Conservation (phyloP, 2,797 vertebrate genomes). For the Pteronotus mesoamericanus region DNA sequence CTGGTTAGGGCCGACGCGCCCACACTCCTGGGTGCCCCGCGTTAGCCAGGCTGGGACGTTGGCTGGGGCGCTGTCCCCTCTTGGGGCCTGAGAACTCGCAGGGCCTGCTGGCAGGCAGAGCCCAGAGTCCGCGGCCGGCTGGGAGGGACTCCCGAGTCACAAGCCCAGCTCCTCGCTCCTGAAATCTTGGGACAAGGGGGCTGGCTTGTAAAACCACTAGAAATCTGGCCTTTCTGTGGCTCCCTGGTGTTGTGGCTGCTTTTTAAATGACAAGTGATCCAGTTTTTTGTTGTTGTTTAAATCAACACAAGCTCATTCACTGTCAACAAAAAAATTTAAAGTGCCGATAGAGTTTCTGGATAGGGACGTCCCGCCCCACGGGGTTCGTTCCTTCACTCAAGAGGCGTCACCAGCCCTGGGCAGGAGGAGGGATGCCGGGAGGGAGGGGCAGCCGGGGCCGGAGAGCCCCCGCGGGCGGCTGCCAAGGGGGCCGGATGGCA, state of each 20-base stretch:
- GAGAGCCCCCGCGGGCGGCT: not conserved
- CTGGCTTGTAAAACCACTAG: not conserved
- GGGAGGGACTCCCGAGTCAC: not conserved
- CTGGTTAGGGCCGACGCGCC: rapidly evolving
- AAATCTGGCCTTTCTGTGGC: not conserved
- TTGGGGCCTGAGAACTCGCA: not conserved
- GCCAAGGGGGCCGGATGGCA: rapidly evolving
- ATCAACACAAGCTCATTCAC: not conserved
- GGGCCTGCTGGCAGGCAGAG: not conserved
- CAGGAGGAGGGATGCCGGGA: rapidly evolving
- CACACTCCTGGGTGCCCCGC: not conserved
- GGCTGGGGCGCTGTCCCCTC: not conserved
- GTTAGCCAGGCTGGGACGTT: not conserved
- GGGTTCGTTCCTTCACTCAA: too few relatives aligned
- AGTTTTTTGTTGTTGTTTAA: not conserved
- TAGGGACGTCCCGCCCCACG: not conserved
- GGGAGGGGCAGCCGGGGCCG: not conserved
- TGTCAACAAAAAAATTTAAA: not conserved
- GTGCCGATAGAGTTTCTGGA: not conserved
- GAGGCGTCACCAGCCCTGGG: too few relatives aligned
- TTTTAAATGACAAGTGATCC: not conserved
- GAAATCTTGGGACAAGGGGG: rapidly evolving
- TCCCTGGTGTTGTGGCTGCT: rapidly evolving
- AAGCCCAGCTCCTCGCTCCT: not conserved
- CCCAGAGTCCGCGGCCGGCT: not conserved